phyloP scores from a whole-genome alignment of 2,113 vertebrate genomes.

The Puma concolor region DNA sequence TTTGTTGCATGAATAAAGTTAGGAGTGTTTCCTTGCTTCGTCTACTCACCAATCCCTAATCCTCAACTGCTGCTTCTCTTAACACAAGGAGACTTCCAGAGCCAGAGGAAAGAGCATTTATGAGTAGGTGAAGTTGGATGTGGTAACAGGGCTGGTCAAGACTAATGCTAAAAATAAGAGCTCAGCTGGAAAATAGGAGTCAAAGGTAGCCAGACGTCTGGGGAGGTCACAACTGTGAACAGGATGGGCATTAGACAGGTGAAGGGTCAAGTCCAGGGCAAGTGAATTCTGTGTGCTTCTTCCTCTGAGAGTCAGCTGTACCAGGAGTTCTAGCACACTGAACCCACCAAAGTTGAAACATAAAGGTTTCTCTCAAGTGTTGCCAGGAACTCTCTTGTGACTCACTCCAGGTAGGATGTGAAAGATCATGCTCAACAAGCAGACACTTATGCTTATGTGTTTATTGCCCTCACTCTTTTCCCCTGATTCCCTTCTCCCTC shows the following conservation, averaged over 20 bases:
- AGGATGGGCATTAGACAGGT: neutral
- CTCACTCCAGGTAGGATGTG: neutral
- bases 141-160: neutral
- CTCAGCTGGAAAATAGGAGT: neutral
- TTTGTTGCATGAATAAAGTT: neutral
- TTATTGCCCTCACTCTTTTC: neutral
- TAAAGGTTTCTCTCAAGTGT: slow-evolving; percentile 39
- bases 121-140: neutral
- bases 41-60: neutral
- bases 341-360: slow-evolving; percentile 26
- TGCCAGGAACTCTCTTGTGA: neutral
- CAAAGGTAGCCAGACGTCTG: neutral
- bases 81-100: neutral
- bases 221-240: neutral
- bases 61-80: neutral
- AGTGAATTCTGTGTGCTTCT: neutral
- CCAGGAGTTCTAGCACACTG: neutral
- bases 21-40: neutral
- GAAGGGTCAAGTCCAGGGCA: neutral
- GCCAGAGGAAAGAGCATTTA: neutral
- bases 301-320: neutral
- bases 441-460: neutral
- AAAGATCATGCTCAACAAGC: neutral
- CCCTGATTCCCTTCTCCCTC: neutral
- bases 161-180: neutral